These are phyloP conservation scores for Heliconius melpomene DNA, from an alignment of 1,140 invertebrate genomes.

Conservation along the genomic window DNA sequence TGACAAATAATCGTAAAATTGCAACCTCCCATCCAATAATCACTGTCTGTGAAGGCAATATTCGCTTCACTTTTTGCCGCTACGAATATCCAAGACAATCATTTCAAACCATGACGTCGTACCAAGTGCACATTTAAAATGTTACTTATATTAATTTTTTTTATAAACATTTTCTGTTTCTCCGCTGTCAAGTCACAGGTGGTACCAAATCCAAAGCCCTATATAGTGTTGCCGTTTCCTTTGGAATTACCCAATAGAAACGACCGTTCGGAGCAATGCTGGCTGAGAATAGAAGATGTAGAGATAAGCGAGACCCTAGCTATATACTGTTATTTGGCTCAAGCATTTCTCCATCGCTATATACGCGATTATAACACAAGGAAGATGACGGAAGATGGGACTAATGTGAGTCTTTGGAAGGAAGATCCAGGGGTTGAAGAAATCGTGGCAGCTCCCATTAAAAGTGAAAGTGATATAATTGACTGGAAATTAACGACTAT, in stretches of 20 bases:
- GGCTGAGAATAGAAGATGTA: slow-evolving; percentile 66
- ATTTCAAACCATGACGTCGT: slow-evolving; percentile 69
- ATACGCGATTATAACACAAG: slow-evolving; percentile 67
- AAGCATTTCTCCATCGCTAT: slow-evolving; percentile 56
- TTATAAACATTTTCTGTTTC: slow-evolving; percentile 43
- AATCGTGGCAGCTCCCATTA: slow-evolving; percentile 38
- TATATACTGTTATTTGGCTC: slow-evolving; percentile 61
- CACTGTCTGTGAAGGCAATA: slow-evolving; percentile 56
- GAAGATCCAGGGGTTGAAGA: slow-evolving; percentile 49
- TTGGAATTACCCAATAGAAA: slow-evolving; percentile 69
- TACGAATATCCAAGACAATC: slow-evolving; percentile 52
- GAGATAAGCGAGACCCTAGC: slow-evolving; percentile 63
- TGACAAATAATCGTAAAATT: slow-evolving; percentile 40
- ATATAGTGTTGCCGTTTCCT: slow-evolving; percentile 60
- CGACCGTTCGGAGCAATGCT: slow-evolving; percentile 71
- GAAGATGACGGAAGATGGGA: slow-evolving; percentile 66
- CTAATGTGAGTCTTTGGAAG: slow-evolving; percentile 65
- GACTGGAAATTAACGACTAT: slow-evolving; percentile 67
- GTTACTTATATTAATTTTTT: slow-evolving; percentile 57
- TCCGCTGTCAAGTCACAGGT: slow-evolving; percentile 43
- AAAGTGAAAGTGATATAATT: slow-evolving; percentile 47
- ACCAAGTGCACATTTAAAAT: slow-evolving; percentile 70
- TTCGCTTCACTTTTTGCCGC: slow-evolving; percentile 56
- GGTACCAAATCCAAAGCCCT: slow-evolving; percentile 48
- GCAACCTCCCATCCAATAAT: slow-evolving; percentile 57